Base-by-base conservation (phyloP, 2,797 vertebrate species). In the Sebastes matsubarae region DNA sequence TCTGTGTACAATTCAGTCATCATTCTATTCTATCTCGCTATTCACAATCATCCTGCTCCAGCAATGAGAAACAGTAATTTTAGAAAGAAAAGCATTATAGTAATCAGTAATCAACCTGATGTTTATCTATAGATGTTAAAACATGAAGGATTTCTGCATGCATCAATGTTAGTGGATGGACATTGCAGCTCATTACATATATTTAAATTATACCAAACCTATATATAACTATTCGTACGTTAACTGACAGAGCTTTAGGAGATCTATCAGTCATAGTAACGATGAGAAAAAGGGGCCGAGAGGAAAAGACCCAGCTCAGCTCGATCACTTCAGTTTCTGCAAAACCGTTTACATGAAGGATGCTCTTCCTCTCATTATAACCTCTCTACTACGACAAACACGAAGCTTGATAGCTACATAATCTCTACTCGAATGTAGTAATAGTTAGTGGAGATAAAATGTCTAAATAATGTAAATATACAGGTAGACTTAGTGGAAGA, bases 221-320 rank as follows among this genome's bases (percentile, higher is more conserved):
- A 9, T 4, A 34, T 38, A 38, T 14, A 38, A 38, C 36, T 38
- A 13, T 14, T 38, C 36, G 0, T 14, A 14, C 0, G 30, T 76
- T 4, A 16, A 13, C 2, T 2, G n/a, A 4, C 54, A 52, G 6
- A 46, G 6, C 1, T 71, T n/a, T 16, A 7, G 2, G 9, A 18
- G 4, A 30, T 10, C 14, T 42, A 25, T 2, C 29, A 30, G 32
- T 22, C 11, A 57, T 1, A 65, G 3, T 8, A 68, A 64, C 6
- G 7, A 67, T 14, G 7, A 25, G 29, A 2, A 46, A 75, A 55
- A 12, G 1, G 25, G 55, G 68, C 60, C 61, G 68, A 68, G 42
- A 77, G 54, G 61, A 77, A 84, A 74, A 82, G 57, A 72, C 78
- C 90, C 79, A 90, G 77, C 55, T 82, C 82, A 80, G 76, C 80